Conservation (phyloP, 2,888 invertebrate species). For the Alentia gelatinosa region DNA sequence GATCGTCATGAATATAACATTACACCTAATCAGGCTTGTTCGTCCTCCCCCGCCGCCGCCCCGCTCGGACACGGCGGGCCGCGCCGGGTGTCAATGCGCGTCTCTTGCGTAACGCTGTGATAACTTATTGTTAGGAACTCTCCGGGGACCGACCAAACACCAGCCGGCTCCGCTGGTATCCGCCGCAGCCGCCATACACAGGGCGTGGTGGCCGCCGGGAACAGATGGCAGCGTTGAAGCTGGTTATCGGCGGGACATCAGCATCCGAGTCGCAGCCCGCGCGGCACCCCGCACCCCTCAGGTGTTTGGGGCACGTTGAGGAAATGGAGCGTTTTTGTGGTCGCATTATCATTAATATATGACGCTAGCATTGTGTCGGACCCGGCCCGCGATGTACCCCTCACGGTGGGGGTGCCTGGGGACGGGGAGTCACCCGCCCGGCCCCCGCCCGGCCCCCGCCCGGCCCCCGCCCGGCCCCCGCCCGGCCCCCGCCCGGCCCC, state of each 20-base stretch:
- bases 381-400: not conserved
- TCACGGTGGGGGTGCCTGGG: not conserved
- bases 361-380: not conserved
- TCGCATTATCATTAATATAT: not conserved
- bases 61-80: not conserved
- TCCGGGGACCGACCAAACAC: not conserved
- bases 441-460: too few species aligned
- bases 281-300: not conserved
- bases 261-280: not conserved
- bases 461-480: too few species aligned
- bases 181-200: not conserved
- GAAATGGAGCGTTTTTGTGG: not conserved
- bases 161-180: not conserved
- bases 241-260: not conserved
- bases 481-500: too few species aligned
- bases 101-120: not conserved
- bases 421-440: not conserved
- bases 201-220: not conserved
- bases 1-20: not conserved
- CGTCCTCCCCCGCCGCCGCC: not conserved
- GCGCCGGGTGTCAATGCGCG: not conserved
- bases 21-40: slow-evolving; percentile 1
- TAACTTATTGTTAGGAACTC: not conserved
- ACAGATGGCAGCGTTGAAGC: not conserved
- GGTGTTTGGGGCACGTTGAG: not conserved